Conservation (phyloP, 2,888 invertebrate species). For the Cerastoderma edule region DNA sequence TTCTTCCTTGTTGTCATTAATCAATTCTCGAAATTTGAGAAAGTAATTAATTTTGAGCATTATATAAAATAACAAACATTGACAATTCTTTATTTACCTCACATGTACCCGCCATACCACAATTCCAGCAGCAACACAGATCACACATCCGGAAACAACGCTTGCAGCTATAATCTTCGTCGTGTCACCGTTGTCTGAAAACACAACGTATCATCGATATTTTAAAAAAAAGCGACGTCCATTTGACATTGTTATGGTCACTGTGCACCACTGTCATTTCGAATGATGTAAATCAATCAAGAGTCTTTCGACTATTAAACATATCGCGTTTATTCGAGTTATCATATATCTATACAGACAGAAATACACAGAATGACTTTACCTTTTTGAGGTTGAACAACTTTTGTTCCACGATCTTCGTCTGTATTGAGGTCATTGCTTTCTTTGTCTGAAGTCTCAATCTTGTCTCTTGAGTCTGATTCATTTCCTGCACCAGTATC, state of each 20-base stretch:
- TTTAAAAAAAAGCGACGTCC: neutral
- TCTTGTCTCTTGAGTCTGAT: neutral
- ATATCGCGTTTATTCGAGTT: neutral
- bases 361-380: neutral
- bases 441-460: neutral
- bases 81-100: neutral
- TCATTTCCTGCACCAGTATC: too few species aligned
- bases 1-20: too few species aligned
- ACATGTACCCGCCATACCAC: neutral
- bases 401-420: neutral
- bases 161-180: neutral
- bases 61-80: neutral
- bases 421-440: neutral
- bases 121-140: neutral
- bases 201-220: too few species aligned
- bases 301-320: neutral
- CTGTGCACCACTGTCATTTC: neutral
- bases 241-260: neutral
- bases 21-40: neutral
- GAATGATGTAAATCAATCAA: neutral
- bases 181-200: slow-evolving; percentile 3
- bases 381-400: neutral
- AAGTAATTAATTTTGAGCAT: neutral
- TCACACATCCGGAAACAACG: neutral
- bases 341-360: neutral